Conservation (phyloP, 2,888 invertebrate genomes). For the Oasisia sp. region DNA sequence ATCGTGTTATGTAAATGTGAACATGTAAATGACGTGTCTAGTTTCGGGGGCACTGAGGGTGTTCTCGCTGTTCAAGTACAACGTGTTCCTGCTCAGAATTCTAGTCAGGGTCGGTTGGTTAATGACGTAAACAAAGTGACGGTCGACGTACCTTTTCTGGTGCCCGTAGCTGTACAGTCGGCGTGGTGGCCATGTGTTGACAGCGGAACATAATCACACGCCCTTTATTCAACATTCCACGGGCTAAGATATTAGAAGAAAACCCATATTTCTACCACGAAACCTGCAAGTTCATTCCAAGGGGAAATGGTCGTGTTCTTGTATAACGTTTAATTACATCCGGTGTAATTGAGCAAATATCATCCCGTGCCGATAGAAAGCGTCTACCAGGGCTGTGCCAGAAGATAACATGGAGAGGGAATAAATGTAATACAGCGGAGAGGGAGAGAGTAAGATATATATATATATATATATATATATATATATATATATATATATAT, state of each 20-base stretch:
- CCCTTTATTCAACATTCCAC: neutral
- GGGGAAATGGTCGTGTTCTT: neutral
- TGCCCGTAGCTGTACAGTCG: neutral
- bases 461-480: too few relatives aligned
- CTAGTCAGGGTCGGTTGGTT: neutral
- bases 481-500: too few relatives aligned
- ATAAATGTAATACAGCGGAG: too few relatives aligned
- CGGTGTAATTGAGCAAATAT: too few relatives aligned
- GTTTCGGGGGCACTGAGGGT: neutral
- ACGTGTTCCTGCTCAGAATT: neutral
- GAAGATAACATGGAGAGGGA: too few relatives aligned
- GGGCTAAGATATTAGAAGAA: neutral
- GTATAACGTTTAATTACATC: too few relatives aligned
- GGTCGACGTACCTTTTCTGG: neutral
- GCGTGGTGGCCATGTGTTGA: neutral
- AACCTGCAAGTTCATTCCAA: neutral
- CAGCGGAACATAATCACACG: neutral
- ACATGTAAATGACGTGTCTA: neutral
- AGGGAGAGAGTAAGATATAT: too few relatives aligned
- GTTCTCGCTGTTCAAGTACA: neutral
- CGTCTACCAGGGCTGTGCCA: too few relatives aligned
- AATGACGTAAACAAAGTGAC: neutral
- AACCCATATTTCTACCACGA: neutral
- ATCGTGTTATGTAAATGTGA: neutral
- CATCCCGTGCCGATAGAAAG: too few relatives aligned